Conservation (phyloP, 2,888 invertebrate species). For the Microctonus brassicae region DNA sequence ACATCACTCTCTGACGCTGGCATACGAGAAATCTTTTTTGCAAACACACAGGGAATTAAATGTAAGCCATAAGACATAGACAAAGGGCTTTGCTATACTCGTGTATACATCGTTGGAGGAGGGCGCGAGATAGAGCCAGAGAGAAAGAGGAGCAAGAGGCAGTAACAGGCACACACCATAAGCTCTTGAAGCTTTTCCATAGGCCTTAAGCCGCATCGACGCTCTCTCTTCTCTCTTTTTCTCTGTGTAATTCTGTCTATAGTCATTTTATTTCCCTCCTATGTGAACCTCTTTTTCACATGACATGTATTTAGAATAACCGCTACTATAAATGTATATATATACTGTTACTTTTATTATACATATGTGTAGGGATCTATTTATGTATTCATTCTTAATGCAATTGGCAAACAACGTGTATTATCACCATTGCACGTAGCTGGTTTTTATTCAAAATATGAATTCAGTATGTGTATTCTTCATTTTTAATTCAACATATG, state of each 20-base stretch:
- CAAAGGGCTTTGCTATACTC: conserved; percentile 56
- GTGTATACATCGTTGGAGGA: conserved; percentile 36
- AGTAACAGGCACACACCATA: conserved; percentile 49
- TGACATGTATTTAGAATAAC: conserved; percentile 36
- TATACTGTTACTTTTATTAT: no score
- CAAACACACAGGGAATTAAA: conserved; percentile 76
- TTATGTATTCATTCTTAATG: conserved; percentile 59
- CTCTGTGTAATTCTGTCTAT: conserved; percentile 17
- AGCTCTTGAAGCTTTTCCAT: conserved; percentile 60
- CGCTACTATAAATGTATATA: conserved; percentile 39
- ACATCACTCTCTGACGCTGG: conserved; percentile 10
- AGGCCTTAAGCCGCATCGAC: conserved; percentile 66
- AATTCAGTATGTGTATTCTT: conserved; percentile 53
- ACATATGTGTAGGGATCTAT: no score
- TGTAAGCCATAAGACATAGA: conserved; percentile 75
- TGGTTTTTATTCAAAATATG: conserved; percentile 65
- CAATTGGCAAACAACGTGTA: conserved; percentile 64
- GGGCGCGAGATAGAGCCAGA: conserved; percentile 24
- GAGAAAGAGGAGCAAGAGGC: conserved; percentile 31
- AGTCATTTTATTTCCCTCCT: conserved; percentile 35
- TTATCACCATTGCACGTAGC: conserved; percentile 50
- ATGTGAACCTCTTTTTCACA: conserved; percentile 21
- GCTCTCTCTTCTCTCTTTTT: conserved; percentile 45
- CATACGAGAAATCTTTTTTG: conserved; percentile 69
- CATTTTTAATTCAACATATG: conserved; percentile 4